phyloP scores from a whole-genome alignment of 1,140 invertebrate genomes.

The Uloborus diversus region DNA sequence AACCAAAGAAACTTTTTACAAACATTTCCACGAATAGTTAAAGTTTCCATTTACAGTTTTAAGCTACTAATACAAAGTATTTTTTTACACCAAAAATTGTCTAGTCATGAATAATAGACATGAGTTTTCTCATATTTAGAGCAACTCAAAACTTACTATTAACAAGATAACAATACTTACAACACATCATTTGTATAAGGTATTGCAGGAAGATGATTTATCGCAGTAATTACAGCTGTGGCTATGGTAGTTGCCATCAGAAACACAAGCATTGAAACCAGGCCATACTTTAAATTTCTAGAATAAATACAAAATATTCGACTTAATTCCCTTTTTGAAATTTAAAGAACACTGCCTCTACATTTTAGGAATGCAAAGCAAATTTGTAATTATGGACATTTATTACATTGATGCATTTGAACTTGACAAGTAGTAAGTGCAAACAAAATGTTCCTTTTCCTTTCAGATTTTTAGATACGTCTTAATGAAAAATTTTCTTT shows the following conservation, averaged over 20 bases:
- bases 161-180: slow-evolving; percentile 50
- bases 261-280: slow-evolving; percentile 5
- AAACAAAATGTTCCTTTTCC: too few species aligned
- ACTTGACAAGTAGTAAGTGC: too few species aligned
- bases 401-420: too few species aligned
- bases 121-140: background rate
- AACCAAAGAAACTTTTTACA: too few species aligned
- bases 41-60: too few species aligned
- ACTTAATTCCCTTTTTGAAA: background rate
- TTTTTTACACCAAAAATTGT: too few species aligned
- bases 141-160: background rate
- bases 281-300: slow-evolving; percentile 15
- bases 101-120: too few species aligned
- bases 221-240: slow-evolving; percentile 56
- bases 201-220: slow-evolving; percentile 59
- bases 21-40: too few species aligned
- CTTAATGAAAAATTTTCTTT: too few species aligned
- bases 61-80: too few species aligned
- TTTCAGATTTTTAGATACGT: too few species aligned
- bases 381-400: background rate
- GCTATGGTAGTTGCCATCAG: slow-evolving; percentile 22
- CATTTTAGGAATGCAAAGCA: background rate
- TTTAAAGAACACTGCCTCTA: background rate
- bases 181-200: slow-evolving; percentile 59
- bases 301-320: background rate